A percentile compares a stretch with the other conserved stretches of the same genome.
phyloP scores from a whole-genome alignment of 2,113 vertebrate genomes.

The Dromaius novaehollandiae region DNA sequence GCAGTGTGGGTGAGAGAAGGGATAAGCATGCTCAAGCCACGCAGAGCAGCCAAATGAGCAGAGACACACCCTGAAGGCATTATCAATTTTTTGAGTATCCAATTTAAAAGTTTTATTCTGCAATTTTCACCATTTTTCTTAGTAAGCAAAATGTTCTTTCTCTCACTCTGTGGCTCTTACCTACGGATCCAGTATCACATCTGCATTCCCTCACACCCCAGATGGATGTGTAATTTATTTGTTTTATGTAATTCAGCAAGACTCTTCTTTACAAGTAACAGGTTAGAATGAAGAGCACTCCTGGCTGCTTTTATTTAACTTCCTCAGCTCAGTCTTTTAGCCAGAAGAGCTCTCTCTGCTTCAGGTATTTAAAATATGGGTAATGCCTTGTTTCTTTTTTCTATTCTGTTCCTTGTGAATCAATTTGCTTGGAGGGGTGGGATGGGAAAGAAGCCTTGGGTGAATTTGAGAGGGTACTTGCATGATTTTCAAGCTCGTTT shows the following conservation, averaged over 20 bases:
- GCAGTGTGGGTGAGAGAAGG: no score
- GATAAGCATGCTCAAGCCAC: neutral
- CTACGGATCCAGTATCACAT: neutral
- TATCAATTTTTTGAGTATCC: neutral
- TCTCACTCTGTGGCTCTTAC: neutral
- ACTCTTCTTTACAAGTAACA: neutral
- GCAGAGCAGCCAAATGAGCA: neutral
- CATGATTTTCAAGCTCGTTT: neutral
- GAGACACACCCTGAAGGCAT: neutral
- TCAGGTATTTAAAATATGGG: neutral
- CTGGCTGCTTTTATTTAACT: neutral
- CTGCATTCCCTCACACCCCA: neutral
- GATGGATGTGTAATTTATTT: neutral
- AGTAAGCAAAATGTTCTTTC: neutral
- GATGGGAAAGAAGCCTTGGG: neutral
- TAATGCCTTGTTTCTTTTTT: neutral
- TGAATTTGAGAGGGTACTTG: neutral
- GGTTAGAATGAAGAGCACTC: neutral
- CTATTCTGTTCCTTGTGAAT: neutral
- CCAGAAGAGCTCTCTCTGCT: neutral
- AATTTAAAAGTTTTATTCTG: neutral
- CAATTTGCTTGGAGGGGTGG: no score
- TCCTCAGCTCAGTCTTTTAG: neutral
- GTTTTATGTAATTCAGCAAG: neutral
- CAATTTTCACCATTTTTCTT: neutral